phyloP scores from a whole-genome alignment of 2,888 invertebrate genomes.

The Acanthacorydalis orientalis region DNA sequence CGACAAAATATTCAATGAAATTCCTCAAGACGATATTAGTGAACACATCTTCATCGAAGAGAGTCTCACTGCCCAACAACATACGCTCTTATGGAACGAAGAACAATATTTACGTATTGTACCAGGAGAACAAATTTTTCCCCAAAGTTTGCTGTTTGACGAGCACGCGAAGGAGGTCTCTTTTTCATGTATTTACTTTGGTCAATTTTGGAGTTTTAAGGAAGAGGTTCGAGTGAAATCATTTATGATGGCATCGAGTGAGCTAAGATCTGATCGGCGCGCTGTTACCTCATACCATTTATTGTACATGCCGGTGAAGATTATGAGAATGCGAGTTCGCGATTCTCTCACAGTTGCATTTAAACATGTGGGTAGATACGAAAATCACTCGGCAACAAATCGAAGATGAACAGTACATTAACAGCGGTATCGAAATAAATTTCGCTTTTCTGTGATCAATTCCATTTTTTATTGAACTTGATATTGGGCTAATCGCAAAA shows the following conservation, averaged over 20 bases:
- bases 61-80: constrained; percentile 11
- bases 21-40: constrained; percentile 9
- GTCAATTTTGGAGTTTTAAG: constrained; percentile 17
- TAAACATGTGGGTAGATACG: constrained; percentile 15
- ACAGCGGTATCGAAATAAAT: constrained; percentile 17
- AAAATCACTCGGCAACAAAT: constrained; percentile 16
- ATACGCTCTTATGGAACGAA: constrained; percentile 13
- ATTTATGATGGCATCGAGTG: constrained; percentile 11
- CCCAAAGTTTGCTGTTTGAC: constrained; percentile 19
- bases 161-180: constrained; percentile 23
- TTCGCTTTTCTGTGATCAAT: constrained; percentile 19
- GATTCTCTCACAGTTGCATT: constrained; percentile 12
- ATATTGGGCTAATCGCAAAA: constrained; percentile 21
- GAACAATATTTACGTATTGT: constrained; percentile 10
- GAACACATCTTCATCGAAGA: constrained; percentile 12
- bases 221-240: constrained; percentile 11
- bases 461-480: constrained; percentile 21
- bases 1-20: background rate
- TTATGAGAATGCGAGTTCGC: constrained; percentile 10
- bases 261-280: constrained; percentile 17
- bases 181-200: constrained; percentile 23
- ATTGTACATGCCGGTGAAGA: constrained; percentile 17
- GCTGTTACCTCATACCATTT: constrained; percentile 16
- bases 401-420: constrained; percentile 16
- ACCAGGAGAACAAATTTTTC: constrained; percentile 8